phyloP scores from a whole-genome alignment of 2,113 vertebrate species.

The Peromyscus maniculatus region DNA sequence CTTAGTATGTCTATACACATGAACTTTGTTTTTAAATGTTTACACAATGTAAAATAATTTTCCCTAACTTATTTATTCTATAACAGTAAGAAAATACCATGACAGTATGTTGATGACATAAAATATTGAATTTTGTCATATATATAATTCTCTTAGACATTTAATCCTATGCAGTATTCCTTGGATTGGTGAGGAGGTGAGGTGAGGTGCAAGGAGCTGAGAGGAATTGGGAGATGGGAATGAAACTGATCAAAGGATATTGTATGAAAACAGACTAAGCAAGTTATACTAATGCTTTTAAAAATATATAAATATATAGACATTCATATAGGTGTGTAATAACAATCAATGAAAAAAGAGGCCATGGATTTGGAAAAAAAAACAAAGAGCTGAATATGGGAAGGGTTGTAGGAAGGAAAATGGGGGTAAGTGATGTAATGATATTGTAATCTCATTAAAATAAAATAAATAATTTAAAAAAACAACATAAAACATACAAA shows the following conservation, averaged over 20 bases:
- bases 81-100: constrained; percentile 13
- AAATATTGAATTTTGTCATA: constrained; percentile 36
- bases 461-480: not conserved
- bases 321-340: not conserved
- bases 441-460: not conserved
- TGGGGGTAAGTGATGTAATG: not conserved
- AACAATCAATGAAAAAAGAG: too few species aligned
- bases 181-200: not conserved
- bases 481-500: not conserved
- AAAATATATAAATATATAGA: not conserved
- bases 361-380: not conserved
- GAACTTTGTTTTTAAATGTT: not conserved
- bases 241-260: not conserved
- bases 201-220: not conserved
- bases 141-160: not conserved
- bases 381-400: accelerated
- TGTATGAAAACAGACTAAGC: not conserved
- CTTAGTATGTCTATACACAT: not conserved
- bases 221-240: not conserved
- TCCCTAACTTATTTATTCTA: not conserved
- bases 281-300: not conserved
- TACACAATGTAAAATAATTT: not conserved
- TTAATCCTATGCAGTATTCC: not conserved
- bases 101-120: not conserved
- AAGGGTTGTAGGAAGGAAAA: not conserved